Evolutionary conservation across 2,888 invertebrate genomes (phyloP), one percentile per base, ranked within the genome.

Genomic region (Acrobasis consociella): DNA sequence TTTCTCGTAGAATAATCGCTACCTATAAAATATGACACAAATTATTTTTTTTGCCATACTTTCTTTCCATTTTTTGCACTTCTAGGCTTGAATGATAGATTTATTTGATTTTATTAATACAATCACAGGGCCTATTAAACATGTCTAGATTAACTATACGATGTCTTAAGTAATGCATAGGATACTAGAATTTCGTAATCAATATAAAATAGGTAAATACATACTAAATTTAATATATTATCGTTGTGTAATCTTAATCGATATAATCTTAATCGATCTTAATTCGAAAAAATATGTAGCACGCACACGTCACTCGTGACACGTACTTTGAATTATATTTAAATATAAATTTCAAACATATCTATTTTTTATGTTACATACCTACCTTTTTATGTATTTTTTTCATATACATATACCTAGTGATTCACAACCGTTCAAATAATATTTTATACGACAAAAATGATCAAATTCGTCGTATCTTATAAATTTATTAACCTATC

Each of bases 401-500:
- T 46, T 31, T 31, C 2, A 10, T 42, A 11, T 11, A 10, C 2
- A 42, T 11, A 42, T 9, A 42, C 42, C 42, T 11, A 10, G 3
- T 22, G 22, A 22, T 31, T n/a, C 3, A 46, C 46, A 13, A 31
- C 31, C 9, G 31, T 53, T 2, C 5, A 13, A 37, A 13, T n/a
- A 58, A 31, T n/a, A 58, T 58, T 9, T 58, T 58, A 9, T 17
- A 31, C 31, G 49, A 22, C 50, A 50, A 8, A 39, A 50, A 60
- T 38, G 37, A 16, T 10, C 49, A 50, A 38, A 38, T 13, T 15
- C 16, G 49, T 15, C 31, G 31, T 37, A 38, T 50, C 10, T 13
- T 10, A 17, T 31, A 17, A 16, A 38, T 60, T 60, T 60, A 60
- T 39, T 50, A 5, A 49, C 16, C 38, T 17, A 60, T 38, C 16